These are phyloP conservation scores for Adelognathus sp. DNA, from an alignment of 2,888 invertebrate species.

Conservation along the genomic window DNA sequence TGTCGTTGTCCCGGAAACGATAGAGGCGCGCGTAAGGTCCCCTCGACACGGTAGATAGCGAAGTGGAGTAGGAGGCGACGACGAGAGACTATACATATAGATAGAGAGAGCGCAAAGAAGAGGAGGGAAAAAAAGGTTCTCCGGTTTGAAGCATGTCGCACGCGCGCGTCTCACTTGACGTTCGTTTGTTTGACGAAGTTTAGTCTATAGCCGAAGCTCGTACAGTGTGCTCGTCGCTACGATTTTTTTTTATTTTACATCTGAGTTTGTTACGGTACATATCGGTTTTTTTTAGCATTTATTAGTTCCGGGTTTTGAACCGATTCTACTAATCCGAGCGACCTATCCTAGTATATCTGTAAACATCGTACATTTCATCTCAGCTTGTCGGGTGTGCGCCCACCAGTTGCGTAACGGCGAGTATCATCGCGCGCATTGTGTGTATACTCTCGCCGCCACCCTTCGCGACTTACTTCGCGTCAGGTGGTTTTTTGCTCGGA, in stretches of 20 bases:
- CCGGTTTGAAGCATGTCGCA: constrained; percentile 25
- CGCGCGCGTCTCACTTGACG: constrained; percentile 48
- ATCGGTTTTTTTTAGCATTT: background rate
- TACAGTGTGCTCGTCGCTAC: background rate
- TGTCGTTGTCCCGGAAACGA: constrained; percentile 49
- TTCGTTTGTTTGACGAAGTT: constrained; percentile 31
- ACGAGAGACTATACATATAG: background rate
- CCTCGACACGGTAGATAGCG: constrained; percentile 20
- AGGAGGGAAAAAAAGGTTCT: constrained; percentile 6
- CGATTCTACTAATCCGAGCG: background rate
- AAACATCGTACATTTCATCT: background rate
- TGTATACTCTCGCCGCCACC: background rate
- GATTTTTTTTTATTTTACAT: background rate
- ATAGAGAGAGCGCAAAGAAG: background rate
- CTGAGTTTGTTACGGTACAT: background rate
- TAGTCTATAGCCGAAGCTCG: background rate
- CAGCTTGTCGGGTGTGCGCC: constrained; percentile 68
- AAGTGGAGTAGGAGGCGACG: constrained; percentile 12
- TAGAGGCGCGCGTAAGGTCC: constrained; percentile 32
- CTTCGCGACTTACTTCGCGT: background rate
- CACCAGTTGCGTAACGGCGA: constrained; percentile 77
- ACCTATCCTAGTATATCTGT: background rate
- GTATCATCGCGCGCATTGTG: constrained; percentile 14
- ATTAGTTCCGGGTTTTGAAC: background rate
- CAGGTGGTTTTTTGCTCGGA: background rate